Base-by-base conservation (phyloP, 2,797 vertebrate species). In the Novumbra hubbsi region DNA sequence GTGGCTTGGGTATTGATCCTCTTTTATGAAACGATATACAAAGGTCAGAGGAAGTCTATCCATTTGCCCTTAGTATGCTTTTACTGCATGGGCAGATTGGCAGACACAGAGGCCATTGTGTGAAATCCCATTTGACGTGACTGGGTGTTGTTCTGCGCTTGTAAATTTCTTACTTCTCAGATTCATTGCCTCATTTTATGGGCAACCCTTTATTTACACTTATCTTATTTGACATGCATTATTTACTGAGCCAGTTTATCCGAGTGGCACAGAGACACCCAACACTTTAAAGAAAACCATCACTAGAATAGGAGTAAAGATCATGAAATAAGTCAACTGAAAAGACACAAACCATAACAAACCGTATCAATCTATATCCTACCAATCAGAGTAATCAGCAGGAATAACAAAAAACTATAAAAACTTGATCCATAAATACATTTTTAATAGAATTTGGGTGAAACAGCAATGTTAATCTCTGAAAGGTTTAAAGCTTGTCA, bases 1-100 rank as follows among this genome's bases (percentile, higher is more conserved):
- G 81, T 74, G 84, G 80, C 75, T 80, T 80, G 3, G 0, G 67
- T 85, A 89, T 84, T 85, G 83, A 87, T 90, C 49, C 21, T 38
- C 45, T 4, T 87, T 68, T 71, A 78, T 69, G 68, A 73, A 78
- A 75, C 65, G 76, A 78, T 69, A 78, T 60, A 77, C 76, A 77
- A 77, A 80, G 79, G 79, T 77, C 79, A 80, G 45, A 50, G 76
- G 64, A 75, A 80, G 76, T 80, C 79, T 77, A 80, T 80, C 76
- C 57, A 50, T 75, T 77, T 78, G 75, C 76, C 66, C 72, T 52
- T 28, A 62, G 70, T 63, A 57, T 60, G 70, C 69, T 72, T 77
- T 78, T 69, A 72, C 72, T 72, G 50, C 69, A 15, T 34, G 66
- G 73, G 71, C 66, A 66, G 76, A 78, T 74, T 67, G 73, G 68